Evolutionary conservation across 2,797 vertebrate species (phyloP).

Genomic region (Scomberomorus guttatus): DNA sequence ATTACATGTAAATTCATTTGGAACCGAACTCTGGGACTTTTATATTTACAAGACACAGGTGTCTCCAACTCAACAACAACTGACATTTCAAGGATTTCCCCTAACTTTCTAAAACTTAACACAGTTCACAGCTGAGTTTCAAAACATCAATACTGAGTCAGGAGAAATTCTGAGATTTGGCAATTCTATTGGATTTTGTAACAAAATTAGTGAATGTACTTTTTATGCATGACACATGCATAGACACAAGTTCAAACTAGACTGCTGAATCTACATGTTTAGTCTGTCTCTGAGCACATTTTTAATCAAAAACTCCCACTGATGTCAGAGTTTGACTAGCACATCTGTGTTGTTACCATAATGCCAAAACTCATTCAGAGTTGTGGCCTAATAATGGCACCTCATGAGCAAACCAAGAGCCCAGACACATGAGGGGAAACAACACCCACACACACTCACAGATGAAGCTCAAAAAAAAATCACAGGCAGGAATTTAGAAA

Average conservation of each 20-base stretch:
- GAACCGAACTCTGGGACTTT: no score
- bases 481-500: background rate
- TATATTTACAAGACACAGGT: no score
- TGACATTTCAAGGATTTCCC: no score
- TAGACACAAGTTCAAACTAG: background rate
- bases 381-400: background rate
- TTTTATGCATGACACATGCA: background rate
- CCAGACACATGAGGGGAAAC: background rate
- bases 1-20: no score
- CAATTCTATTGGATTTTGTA: constrained; percentile 3
- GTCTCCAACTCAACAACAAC: no score
- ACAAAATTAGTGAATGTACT: constrained; percentile 10
- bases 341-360: background rate
- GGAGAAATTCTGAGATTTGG: background rate
- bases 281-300: background rate
- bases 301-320: background rate
- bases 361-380: background rate
- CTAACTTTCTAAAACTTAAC: no score
- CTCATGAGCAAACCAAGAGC: background rate
- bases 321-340: background rate
- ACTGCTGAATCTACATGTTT: background rate
- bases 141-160: constrained; percentile 3
- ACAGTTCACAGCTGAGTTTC: no score
- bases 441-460: background rate
- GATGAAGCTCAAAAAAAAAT: background rate